Evolutionary conservation across 92 coral and sea anemone species (phyloP).

Genomic region (Palythoa heliodiscus): DNA sequence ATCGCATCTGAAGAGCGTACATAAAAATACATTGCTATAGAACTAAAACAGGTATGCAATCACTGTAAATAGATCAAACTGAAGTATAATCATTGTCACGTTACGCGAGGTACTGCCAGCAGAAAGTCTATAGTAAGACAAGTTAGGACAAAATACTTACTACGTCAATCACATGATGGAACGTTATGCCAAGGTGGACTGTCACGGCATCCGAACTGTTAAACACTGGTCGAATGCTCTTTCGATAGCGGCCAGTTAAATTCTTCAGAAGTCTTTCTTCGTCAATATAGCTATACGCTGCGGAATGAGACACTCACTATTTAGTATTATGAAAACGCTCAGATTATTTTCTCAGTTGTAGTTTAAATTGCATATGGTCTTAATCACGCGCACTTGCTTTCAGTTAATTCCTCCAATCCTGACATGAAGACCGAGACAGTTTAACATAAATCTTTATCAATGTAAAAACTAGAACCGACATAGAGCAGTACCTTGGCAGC

Average conservation of each 20-base stretch:
- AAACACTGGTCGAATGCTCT: constrained; percentile 69
- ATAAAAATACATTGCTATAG: too few species aligned
- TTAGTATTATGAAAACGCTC: background rate
- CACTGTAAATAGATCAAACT: background rate
- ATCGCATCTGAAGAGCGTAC: too few species aligned
- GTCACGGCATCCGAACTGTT: constrained; percentile 55
- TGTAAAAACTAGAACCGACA: too few species aligned
- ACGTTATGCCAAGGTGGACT: constrained; percentile 75
- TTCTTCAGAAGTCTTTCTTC: constrained; percentile 49
- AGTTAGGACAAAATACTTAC: constrained; percentile 50
- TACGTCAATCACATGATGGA: constrained; percentile 83
- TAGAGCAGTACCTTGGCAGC: too few species aligned
- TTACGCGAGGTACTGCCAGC: background rate
- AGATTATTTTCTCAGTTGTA: background rate
- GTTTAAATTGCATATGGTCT: background rate
- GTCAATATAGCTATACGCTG: constrained; percentile 37
- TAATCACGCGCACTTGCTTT: background rate
- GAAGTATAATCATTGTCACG: background rate
- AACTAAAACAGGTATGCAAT: too few species aligned
- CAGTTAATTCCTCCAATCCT: background rate
- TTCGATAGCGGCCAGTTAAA: constrained; percentile 33
- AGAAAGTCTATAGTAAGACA: background rate
- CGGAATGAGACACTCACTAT: background rate
- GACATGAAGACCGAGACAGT: too few species aligned
- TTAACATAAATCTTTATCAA: too few species aligned